These are phyloP conservation scores for Sinonovacula constricta DNA, from an alignment of 1,140 invertebrate genomes.

Conservation along the genomic window DNA sequence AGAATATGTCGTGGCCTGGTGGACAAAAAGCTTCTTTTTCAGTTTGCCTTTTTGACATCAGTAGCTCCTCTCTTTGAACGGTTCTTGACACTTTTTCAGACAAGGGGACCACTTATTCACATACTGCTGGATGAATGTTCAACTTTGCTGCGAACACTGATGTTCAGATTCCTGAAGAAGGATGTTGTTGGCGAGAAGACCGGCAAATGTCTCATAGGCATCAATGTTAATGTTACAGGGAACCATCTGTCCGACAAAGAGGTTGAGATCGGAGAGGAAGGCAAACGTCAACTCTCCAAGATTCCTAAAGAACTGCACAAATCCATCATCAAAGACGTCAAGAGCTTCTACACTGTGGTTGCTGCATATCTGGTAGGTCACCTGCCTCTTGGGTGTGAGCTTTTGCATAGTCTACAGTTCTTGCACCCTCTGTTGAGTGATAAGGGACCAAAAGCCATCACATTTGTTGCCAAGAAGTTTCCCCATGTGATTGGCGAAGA, in stretches of 20 bases:
- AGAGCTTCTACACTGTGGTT: slow-evolving; percentile 24
- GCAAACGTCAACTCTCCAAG: slow-evolving; percentile 26
- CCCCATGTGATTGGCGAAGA: slow-evolving; percentile 5
- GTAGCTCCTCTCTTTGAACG: slow-evolving; percentile 7
- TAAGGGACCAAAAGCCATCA: slow-evolving; percentile 15
- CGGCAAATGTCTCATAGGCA: slow-evolving; percentile 5
- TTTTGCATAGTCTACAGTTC: slow-evolving; percentile 5
- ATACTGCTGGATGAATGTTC: slow-evolving; percentile 16
- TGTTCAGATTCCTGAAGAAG: too few species aligned
- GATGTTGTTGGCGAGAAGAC: slow-evolving; percentile 2
- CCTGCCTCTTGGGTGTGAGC: slow-evolving; percentile 15
- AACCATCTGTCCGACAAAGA: slow-evolving; percentile 26
- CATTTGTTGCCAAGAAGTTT: slow-evolving; percentile 9
- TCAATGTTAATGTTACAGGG: slow-evolving; percentile 11
- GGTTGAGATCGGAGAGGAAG: slow-evolving; percentile 25
- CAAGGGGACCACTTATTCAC: slow-evolving; percentile 17
- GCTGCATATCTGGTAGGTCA: slow-evolving; percentile 15
- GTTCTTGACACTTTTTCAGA: too few species aligned
- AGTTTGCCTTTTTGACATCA: slow-evolving; percentile 32
- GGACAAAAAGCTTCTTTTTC: slow-evolving; percentile 29
- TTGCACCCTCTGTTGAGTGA: slow-evolving; percentile 28
- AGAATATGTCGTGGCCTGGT: too few species aligned
- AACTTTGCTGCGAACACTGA: neutral
- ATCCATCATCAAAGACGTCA: slow-evolving; percentile 8
- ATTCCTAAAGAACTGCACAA: slow-evolving; percentile 21